These are phyloP conservation scores for Chromis chromis DNA, from an alignment of 2,797 vertebrate species.

Conservation along the genomic window DNA sequence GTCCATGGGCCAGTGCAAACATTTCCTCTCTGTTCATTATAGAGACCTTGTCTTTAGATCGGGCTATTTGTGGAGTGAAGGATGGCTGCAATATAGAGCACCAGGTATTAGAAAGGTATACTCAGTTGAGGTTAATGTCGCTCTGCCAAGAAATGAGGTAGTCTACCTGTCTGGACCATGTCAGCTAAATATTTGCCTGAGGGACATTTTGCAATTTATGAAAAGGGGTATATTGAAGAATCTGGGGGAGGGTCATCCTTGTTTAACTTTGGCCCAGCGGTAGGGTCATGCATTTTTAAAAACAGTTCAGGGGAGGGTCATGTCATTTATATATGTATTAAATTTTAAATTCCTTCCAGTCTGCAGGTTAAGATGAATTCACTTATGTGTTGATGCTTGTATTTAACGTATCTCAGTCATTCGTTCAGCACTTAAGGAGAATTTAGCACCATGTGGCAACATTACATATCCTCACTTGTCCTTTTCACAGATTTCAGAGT, in stretches of 20 bases:
- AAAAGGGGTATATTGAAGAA: conserved; percentile 76
- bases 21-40: conserved; percentile 78
- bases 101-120: conserved; percentile 73
- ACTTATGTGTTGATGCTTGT: neutral
- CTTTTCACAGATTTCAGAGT: conserved; percentile 26
- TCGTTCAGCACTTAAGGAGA: neutral
- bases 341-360: conserved; percentile 18
- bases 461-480: conserved; percentile 3
- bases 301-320: conserved; percentile 71
- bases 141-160: conserved; percentile 77
- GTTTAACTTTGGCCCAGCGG: conserved; percentile 57
- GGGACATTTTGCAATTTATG: conserved; percentile 75
- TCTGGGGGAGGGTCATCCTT: conserved; percentile 67
- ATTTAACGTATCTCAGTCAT: conserved; percentile 15
- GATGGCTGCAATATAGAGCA: conserved; percentile 73
- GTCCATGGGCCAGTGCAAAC: conserved; percentile 78
- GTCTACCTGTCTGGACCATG: conserved; percentile 82
- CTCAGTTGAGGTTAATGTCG: conserved; percentile 71
- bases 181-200: conserved; percentile 85
- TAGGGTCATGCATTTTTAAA: conserved; percentile 63
- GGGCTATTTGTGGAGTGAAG: conserved; percentile 77
- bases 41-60: conserved; percentile 76
- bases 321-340: conserved; percentile 22
- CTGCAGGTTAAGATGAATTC: conserved; percentile 21
- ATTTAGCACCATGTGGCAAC: conserved; percentile 21